A percentile compares a stretch with the other conserved stretches of the same genome.
phyloP scores from a whole-genome alignment of 2,797 vertebrate species.

The Poecilia picta region DNA sequence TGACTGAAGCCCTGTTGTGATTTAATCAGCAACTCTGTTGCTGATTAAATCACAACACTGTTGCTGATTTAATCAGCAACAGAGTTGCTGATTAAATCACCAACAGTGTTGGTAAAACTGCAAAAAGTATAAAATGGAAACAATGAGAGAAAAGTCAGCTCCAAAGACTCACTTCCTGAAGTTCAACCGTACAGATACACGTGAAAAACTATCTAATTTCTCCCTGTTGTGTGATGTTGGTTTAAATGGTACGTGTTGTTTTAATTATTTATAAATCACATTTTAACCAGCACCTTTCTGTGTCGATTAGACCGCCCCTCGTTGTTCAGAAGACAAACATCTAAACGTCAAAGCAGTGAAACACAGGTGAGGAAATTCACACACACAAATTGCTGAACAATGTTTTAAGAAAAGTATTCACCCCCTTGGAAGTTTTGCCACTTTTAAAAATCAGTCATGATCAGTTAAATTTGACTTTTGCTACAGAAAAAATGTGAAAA shows the following conservation, averaged over 20 bases:
- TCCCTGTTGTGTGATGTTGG: not conserved
- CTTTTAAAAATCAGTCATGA: not conserved
- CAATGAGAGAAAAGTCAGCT: not conserved
- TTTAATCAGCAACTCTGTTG: too few species aligned
- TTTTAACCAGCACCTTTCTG: not conserved
- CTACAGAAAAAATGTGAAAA: too few species aligned
- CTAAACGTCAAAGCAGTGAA: not conserved
- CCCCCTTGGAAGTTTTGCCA: not conserved
- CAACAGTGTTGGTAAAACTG: too few species aligned
- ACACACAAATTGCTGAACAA: not conserved
- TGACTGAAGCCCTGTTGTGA: not conserved
- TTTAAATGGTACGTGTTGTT: not conserved
- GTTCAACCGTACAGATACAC: not conserved
- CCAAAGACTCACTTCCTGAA: not conserved
- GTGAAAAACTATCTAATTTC: not conserved
- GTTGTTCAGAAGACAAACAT: not conserved
- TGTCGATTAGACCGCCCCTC: not conserved
- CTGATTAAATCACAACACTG: too few species aligned
- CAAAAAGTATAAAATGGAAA: not conserved
- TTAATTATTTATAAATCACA: not conserved
- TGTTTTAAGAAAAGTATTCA: not conserved
- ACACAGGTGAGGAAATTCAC: conserved; percentile 1
- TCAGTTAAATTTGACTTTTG: too few species aligned
- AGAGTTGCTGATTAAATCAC: too few species aligned
- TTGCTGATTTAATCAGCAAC: too few species aligned